Conservation (phyloP, 2,888 invertebrate species). For the Desoria tigrina region DNA sequence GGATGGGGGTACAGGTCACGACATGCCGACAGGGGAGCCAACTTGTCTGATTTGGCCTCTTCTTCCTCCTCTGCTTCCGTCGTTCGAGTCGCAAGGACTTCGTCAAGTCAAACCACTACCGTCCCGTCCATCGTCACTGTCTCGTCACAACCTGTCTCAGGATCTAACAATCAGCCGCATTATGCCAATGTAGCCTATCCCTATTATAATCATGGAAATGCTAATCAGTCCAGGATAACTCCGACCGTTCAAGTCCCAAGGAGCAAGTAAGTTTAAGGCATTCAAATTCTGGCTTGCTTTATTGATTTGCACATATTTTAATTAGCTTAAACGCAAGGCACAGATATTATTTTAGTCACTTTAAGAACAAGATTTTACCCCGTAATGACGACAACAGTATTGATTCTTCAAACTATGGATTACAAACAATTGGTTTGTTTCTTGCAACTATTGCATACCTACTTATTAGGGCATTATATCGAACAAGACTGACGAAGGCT, state of each 20-base stretch:
- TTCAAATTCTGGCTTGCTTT: not conserved
- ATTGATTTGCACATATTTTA: not conserved
- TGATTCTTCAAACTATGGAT: too few species aligned
- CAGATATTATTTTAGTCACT: too few species aligned
- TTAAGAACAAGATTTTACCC: too few species aligned
- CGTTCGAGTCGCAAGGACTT: conserved; percentile 4
- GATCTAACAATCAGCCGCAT: not conserved
- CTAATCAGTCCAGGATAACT: conserved; percentile 26
- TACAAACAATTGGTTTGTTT: too few species aligned
- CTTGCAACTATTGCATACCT: too few species aligned
- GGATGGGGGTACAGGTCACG: conserved; percentile 30
- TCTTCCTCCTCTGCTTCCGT: not conserved
- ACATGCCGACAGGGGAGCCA: not conserved
- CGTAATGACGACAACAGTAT: too few species aligned
- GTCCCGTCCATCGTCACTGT: conserved; percentile 34
- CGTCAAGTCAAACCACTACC: conserved; percentile 34
- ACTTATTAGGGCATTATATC: too few species aligned
- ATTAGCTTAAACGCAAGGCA: too few species aligned
- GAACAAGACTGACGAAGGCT: too few species aligned
- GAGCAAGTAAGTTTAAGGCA: conserved; percentile 39
- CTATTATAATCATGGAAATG: conserved; percentile 4
- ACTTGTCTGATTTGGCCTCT: conserved; percentile 9
- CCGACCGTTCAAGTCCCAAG: conserved; percentile 18
- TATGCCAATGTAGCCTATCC: not conserved
- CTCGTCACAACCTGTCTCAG: conserved; percentile 22